Evolutionary conservation across 2,113 vertebrate genomes (phyloP).

Genomic region (Rattus norvegicus): DNA sequence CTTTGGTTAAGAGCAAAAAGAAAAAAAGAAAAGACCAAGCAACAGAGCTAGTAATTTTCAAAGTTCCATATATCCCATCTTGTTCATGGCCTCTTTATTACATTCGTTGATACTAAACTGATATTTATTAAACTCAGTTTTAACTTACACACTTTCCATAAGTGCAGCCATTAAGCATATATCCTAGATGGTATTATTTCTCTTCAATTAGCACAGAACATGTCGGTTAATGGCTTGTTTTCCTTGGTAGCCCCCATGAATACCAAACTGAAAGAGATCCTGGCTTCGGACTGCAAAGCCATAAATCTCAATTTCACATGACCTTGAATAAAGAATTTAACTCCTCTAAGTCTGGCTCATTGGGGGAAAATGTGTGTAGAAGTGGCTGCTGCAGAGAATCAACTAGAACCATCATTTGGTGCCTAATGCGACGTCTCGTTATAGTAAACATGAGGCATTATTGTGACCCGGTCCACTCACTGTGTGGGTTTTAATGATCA

Average conservation of each 20-base stretch:
- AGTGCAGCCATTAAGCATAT: not conserved
- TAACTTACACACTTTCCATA: constrained; percentile 2
- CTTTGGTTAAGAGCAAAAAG: not conserved
- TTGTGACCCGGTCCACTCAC: not conserved
- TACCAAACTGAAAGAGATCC: constrained; percentile 13
- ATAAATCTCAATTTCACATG: constrained; percentile 9
- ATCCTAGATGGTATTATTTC: not conserved
- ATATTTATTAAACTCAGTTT: not conserved
- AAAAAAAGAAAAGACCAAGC: not conserved
- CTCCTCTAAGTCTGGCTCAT: not conserved
- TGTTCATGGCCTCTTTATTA: not conserved
- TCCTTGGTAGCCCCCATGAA: not conserved
- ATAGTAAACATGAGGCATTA: not conserved
- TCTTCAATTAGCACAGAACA: constrained; percentile 2
- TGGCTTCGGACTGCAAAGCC: not conserved
- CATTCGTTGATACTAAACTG: not conserved
- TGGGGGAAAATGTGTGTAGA: not conserved
- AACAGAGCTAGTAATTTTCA: not conserved
- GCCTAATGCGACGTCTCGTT: not conserved
- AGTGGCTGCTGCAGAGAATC: not conserved
- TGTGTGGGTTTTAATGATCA: not conserved
- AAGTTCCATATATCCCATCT: not conserved
- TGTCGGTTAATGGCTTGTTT: not conserved
- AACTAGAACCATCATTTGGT: not conserved
- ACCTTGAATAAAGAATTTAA: not conserved